Base-by-base conservation (phyloP, 1,140 invertebrate species). In the Pseudomyrmex flavicornis region DNA sequence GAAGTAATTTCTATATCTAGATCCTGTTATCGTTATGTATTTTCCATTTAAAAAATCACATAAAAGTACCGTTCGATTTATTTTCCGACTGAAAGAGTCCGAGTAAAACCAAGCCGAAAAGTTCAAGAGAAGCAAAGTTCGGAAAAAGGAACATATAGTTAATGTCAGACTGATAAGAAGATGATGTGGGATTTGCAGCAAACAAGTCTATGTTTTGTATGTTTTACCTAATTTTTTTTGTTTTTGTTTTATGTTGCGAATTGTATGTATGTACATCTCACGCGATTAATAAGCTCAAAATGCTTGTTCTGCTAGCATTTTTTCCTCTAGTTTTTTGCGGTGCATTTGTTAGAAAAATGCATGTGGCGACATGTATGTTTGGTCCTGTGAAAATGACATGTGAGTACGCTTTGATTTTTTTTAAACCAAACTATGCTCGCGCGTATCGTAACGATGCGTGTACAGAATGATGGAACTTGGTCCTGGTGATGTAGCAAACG, bases 371-470 rank as follows among this genome's bases (percentile, higher is more conserved):
- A 46, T 9, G n/a, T 50, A 12, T 2, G 26, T 8, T 9, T 46
- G 48, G 74, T 22, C 26, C 46, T 66, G 52, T 35, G 56, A 65
- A 50, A 85, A 85, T 52, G 62, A 77, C 15, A n/a, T 22, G 44
- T n/a, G 17, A 73, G 52, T 26, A 35, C 54, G n/a, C 35, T 12
- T 58, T 44, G 7, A 69, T 46, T 35, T 35, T 35, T 35, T 35
- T 35, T 89, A 93, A 83, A 94, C 93, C 82, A 94, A 91, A 90
- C 93, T 94, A 85, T 94, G 93, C 84, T 94, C 92, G 83, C 93
- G 91, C 70, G 92, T 92, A 74, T 94, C 91, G 87, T 91, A 92
- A 75, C 90, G 91, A 93, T 93, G 93, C 72, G 93, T 94, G 87
- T 94, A 93, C 50, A 93, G 91, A 62, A 93, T 92, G 89, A 92